Base-by-base conservation (phyloP, 2,888 invertebrate genomes). In the Cerastis leucographa region DNA sequence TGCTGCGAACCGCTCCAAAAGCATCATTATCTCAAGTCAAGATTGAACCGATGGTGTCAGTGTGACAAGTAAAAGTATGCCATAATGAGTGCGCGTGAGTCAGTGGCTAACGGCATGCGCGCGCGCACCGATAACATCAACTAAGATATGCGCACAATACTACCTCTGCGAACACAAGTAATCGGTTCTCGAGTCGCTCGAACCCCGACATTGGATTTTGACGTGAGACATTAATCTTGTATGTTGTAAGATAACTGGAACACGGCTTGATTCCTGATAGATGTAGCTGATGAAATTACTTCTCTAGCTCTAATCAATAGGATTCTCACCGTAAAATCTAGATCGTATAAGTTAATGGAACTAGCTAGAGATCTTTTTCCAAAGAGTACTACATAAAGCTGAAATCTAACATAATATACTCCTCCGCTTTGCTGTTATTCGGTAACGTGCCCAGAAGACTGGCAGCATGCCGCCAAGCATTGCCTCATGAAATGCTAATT, bases 21-120 rank as follows among this genome's bases (percentile, higher is more conserved):
- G 29, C 78, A 19, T 74, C 46, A 74, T 40, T 69, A 78, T 73
- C 54, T 82, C 51, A 61, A 59, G 59, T 64, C 40, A 69, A 85
- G 74, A 85, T 66, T 49, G 44, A 67, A 49, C 68, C 70, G 79
- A 85, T 68, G 66, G 85, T 85, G 85, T 85, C 72, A 84, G 72
- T 78, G 62, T 85, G 82, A 78, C 85, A 86, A 81, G 89, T 89
- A 89, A 89, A 89, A 89, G 89, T 89, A 82, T 87, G 88, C 78
- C 89, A 85, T 80, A 75, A 79, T 82, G 84, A 85, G 71, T 70
- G 76, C 79, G 77, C 66, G 70, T 87, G 86, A 83, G 76, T 85
- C 82, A 80, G 71, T 67, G 75, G 64, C 46, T 84, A 78, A 80
- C 87, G 84, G 80, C 14, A 65, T 69, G 76, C 76, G 82, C 74